Evolutionary conservation across 1,140 invertebrate genomes (phyloP), one percentile per base, ranked within the genome.

Genomic region (Mamestra configurata): DNA sequence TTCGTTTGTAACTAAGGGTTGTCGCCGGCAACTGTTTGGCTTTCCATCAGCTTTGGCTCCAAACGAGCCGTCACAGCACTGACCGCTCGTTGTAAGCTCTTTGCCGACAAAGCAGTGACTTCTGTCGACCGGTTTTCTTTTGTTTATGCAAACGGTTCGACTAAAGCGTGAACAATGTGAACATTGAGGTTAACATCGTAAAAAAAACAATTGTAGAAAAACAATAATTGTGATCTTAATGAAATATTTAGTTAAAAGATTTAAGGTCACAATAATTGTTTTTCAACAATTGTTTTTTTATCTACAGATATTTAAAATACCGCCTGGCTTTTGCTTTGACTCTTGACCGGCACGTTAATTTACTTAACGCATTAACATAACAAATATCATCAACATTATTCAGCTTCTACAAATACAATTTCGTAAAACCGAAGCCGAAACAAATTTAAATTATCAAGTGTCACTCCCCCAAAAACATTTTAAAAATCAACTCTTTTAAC

Each of bases 401-500:
- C 8, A 20, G 49, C 8, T 20, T 20, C n/a, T 53, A 4, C 6
- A 31, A 3, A 59, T 15, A 18, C n/a, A 35, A 35, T 61, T 35
- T 15, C 27, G 31, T 13, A 61, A 61, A 61, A n/a, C 8, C 13
- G 18, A 71, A 31, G 68, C 68, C 24, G 43, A 27, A 71, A 71
- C 27, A 31, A 3, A 31, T 3, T 4, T 43, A 13, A 13, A 43
- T 13, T 7, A 49, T 31, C 57, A 31, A 24, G 18, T 27, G 71
- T 43, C 11, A 75, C 72, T 46, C 35, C 35, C 46, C 10, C 22
- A 43, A 53, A 53, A 57, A 57, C 51, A 37, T 13, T 57, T 75
- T 75, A 15, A 43, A 55, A 75, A 75, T 59, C 27, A 13, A 5
- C 53, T 43, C 51, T 75, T 40, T 75, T 57, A 75, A 59, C 72